phyloP scores from a whole-genome alignment of 2,113 vertebrate species.

The Amphiprion percula region DNA sequence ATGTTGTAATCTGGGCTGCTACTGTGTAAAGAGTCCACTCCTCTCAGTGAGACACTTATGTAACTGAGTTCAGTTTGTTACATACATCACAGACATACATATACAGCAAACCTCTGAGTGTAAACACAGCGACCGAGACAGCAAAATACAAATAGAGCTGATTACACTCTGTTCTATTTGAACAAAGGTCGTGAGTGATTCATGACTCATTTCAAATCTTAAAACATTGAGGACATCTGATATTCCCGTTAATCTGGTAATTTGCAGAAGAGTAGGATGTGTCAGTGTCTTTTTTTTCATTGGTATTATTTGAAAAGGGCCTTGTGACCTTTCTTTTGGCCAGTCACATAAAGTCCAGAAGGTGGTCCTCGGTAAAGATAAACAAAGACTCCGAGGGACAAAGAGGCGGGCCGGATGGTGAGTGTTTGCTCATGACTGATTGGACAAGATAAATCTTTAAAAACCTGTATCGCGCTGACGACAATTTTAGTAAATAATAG shows the following conservation, averaged over 20 bases:
- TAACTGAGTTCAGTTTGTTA: slow-evolving; percentile 17
- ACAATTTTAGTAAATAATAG: slow-evolving; percentile 49
- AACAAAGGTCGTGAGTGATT: not conserved
- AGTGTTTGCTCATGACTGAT: slow-evolving; percentile 58
- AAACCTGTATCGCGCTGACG: slow-evolving; percentile 29
- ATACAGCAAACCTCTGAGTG: not conserved
- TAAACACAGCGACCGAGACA: slow-evolving; percentile 28
- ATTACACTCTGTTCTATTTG: not conserved
- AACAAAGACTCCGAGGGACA: slow-evolving; percentile 29
- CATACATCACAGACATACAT: not conserved
- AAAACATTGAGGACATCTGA: not conserved
- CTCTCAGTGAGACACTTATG: not conserved
- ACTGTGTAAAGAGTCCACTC: not conserved
- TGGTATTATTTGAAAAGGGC: not conserved
- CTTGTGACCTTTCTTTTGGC: slow-evolving; percentile 1
- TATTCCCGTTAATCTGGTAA: not conserved
- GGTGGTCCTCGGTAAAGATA: slow-evolving; percentile 16
- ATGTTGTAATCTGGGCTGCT: not conserved
- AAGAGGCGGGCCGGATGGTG: slow-evolving; percentile 65
- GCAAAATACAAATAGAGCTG: not conserved
- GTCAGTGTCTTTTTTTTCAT: not conserved
- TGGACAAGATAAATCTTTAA: slow-evolving; percentile 73
- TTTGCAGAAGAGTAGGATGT: not conserved
- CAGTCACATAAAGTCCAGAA: slow-evolving; percentile 69
- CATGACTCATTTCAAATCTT: fast-evolving